Evolutionary conservation across 2,113 vertebrate species (phyloP).

Genomic region (Mesitornis unicolor): DNA sequence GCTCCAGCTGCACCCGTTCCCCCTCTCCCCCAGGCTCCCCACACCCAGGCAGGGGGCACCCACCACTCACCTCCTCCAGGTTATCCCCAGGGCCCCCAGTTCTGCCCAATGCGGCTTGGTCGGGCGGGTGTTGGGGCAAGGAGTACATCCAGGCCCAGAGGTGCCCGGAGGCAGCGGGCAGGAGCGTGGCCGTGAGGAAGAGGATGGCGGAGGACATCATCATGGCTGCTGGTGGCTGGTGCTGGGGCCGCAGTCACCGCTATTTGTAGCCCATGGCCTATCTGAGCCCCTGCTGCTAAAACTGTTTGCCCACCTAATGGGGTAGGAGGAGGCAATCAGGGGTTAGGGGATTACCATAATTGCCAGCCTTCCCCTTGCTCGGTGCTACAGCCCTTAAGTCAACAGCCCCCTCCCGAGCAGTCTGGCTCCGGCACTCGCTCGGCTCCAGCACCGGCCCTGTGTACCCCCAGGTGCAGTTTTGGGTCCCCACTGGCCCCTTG

Average conservation of each 20-base stretch:
- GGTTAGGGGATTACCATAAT: conserved; percentile 87
- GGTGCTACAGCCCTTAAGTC: background rate
- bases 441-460: background rate
- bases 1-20: background rate
- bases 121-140: conserved; percentile 77
- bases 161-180: conserved; percentile 57
- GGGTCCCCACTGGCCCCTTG: background rate
- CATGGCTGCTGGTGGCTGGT: background rate
- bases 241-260: too few species aligned
- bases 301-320: conserved; percentile 80
- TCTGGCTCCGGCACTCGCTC: conserved; percentile 3
- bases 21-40: background rate
- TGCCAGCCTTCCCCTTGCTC: conserved; percentile 63
- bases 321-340: conserved; percentile 86
- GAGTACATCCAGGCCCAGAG: conserved; percentile 91
- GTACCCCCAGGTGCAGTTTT: background rate
- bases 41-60: background rate
- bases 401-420: background rate
- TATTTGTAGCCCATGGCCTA: conserved; percentile 67
- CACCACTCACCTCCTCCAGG: conserved; percentile 70
- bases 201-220: background rate
- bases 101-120: conserved; percentile 62
- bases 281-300: conserved; percentile 30
- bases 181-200: conserved; percentile 22
- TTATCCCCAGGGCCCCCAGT: background rate